A percentile compares a stretch with the other conserved stretches of the same genome.
Evolutionary conservation across 2,113 vertebrate species (phyloP).

Genomic region (Tyto alba): DNA sequence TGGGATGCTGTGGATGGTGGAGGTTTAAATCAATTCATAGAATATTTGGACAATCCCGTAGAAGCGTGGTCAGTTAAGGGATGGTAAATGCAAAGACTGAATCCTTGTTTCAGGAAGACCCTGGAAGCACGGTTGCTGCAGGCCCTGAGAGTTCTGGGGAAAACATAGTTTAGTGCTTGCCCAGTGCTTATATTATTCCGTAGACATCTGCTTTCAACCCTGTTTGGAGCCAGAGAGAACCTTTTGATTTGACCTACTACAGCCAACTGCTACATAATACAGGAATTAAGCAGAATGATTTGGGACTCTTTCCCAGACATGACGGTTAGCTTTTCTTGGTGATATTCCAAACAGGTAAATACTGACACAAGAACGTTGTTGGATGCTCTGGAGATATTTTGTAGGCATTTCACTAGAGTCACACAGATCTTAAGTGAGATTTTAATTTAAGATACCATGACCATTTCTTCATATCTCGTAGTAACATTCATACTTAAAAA

Average conservation of each 20-base stretch:
- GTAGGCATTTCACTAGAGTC: neutral
- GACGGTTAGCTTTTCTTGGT: neutral
- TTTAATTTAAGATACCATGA: neutral
- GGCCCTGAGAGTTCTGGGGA: neutral
- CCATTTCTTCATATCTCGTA: neutral
- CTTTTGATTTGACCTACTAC: neutral
- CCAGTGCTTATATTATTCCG: neutral
- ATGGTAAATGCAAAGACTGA: neutral
- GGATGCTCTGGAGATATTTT: neutral
- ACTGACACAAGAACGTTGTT: neutral
- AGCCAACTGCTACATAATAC: neutral
- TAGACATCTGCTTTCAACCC: neutral
- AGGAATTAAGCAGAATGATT: neutral
- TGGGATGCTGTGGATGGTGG: rapidly evolving
- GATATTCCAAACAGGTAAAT: neutral
- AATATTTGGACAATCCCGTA: neutral
- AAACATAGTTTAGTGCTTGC: neutral
- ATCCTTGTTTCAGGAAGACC: neutral
- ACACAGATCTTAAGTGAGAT: neutral
- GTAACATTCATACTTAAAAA: neutral
- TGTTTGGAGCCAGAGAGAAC: neutral
- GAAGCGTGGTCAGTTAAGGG: neutral
- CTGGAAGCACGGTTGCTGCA: neutral
- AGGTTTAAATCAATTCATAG: neutral
- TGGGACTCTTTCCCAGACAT: neutral